These are phyloP conservation scores for Ranitomeya imitator DNA, from an alignment of 2,113 vertebrate genomes.

Conservation along the genomic window DNA sequence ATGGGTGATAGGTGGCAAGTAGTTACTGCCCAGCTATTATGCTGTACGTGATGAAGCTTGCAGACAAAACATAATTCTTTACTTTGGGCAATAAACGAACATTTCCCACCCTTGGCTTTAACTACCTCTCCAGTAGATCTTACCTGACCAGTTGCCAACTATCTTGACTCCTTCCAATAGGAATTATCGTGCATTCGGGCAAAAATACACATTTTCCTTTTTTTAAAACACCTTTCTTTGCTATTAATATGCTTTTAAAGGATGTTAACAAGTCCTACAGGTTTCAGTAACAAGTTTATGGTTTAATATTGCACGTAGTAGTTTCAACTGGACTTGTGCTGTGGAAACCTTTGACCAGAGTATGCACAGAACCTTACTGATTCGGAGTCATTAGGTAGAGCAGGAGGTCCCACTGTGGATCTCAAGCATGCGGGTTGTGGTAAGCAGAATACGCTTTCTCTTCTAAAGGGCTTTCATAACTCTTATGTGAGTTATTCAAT, in stretches of 20 bases:
- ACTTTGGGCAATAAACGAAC: no score
- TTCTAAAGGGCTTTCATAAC: slow-evolving; percentile 29
- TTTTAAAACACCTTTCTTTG: not conserved
- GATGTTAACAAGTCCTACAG: no score
- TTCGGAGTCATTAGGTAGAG: not conserved
- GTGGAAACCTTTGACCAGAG: not conserved
- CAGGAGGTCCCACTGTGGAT: not conserved
- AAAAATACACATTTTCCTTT: not conserved
- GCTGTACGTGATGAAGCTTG: no score
- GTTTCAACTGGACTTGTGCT: not conserved
- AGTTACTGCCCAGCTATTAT: no score
- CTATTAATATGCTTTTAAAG: no score
- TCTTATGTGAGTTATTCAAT: not conserved
- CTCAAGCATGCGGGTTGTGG: slow-evolving; percentile 8
- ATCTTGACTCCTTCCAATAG: not conserved
- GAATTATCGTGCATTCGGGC: not conserved
- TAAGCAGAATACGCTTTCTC: not conserved
- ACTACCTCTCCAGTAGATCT: not conserved
- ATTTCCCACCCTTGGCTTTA: no score
- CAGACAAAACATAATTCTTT: no score
- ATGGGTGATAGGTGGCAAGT: no score
- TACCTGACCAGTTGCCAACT: not conserved
- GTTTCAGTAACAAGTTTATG: not conserved
- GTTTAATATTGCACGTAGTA: not conserved
- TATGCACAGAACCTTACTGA: not conserved